Percentiles rank a stretch among this genome's conserved stretches.
Conservation (phyloP, 1,140 invertebrate genomes). For the Monomorium pharaonis region DNA sequence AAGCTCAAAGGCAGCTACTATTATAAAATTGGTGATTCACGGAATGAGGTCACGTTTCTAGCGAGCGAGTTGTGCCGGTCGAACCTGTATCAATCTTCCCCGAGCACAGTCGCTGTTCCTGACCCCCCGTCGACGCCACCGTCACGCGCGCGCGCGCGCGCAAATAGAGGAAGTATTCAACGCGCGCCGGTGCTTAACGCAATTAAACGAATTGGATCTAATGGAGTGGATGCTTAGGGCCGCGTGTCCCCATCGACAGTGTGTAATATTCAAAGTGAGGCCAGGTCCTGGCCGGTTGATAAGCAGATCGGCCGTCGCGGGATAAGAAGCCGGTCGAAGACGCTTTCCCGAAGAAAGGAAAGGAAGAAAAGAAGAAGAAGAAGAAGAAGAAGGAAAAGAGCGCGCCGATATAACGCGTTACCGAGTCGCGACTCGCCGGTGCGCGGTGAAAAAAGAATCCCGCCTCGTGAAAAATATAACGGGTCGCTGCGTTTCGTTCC, state of each 20-base stretch:
- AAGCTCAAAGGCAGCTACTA: constrained; percentile 72
- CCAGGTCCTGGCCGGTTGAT: background rate
- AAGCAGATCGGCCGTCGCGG: background rate
- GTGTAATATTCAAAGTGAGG: constrained; percentile 2
- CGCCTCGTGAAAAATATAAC: background rate
- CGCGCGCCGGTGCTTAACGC: constrained; percentile 44
- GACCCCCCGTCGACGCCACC: constrained; percentile 68
- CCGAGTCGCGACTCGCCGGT: background rate
- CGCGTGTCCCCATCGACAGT: background rate
- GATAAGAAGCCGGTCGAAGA: background rate
- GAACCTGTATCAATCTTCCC: constrained; percentile 78
- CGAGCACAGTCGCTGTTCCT: constrained; percentile 82
- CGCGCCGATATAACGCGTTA: too few relatives aligned
- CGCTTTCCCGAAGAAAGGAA: background rate
- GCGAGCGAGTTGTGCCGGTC: constrained; percentile 64
- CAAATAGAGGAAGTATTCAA: constrained; percentile 45
- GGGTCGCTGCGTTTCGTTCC: background rate
- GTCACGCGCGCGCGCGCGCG: constrained; percentile 30
- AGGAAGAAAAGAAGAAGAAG: background rate
- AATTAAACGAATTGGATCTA: constrained; percentile 68
- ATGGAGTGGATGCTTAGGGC: constrained; percentile 41
- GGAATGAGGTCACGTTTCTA: constrained; percentile 80
- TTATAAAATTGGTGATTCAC: constrained; percentile 84
- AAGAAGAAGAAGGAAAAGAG: too few relatives aligned
- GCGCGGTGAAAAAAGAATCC: background rate